Percentiles rank a stretch among this genome's conserved stretches.
Conservation (phyloP, 2,113 vertebrate genomes). For the Gila orcuttii region DNA sequence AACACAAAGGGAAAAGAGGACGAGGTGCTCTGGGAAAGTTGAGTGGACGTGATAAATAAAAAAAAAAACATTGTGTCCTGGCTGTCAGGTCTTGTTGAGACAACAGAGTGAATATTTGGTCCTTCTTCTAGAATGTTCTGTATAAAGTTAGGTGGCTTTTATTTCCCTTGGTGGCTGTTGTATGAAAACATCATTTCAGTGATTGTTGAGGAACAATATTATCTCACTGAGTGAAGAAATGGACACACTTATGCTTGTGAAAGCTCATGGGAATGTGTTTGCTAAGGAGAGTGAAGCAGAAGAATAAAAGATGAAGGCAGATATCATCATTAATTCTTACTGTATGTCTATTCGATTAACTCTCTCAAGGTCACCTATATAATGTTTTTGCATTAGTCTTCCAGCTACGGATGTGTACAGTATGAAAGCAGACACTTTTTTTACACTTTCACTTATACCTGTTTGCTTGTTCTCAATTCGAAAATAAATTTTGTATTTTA, state of each 20-base stretch:
- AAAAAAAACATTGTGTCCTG: not conserved
- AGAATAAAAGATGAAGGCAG: not conserved
- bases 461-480: not conserved
- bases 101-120: conserved; percentile 18
- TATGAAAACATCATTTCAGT: conserved; percentile 17
- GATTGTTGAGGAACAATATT: not conserved
- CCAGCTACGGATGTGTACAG: not conserved
- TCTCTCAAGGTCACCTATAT: not conserved
- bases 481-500: not conserved
- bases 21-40: not conserved
- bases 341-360: not conserved
- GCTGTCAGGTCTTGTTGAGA: conserved; percentile 17
- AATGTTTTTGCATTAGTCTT: conserved; percentile 4
- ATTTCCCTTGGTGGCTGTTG: conserved; percentile 23
- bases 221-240: not conserved
- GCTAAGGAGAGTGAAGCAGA: not conserved
- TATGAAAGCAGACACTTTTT: not conserved
- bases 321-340: not conserved
- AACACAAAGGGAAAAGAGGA: not conserved
- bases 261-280: not conserved
- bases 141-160: not conserved
- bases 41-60: conserved; percentile 40
- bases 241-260: not conserved
- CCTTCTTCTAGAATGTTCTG: not conserved
- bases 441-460: not conserved